Percentiles rank a stretch among this genome's conserved stretches.
Evolutionary conservation across 2,888 invertebrate genomes (phyloP).

Genomic region (Globia sparganii): DNA sequence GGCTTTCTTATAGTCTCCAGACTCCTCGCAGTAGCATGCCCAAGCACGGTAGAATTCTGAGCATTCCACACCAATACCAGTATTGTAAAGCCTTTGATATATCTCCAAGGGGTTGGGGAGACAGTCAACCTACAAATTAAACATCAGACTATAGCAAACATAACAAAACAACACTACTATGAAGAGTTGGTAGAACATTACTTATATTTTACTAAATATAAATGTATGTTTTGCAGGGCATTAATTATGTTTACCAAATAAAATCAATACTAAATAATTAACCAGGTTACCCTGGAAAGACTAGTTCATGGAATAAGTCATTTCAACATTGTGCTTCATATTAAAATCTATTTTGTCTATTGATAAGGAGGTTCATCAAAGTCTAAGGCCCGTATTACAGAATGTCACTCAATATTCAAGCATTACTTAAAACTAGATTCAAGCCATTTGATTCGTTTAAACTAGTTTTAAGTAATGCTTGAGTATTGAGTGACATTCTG

Average conservation of each 20-base stretch:
- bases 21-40: slow-evolving; percentile 96
- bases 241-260: not conserved
- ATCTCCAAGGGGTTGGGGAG: slow-evolving; percentile 94
- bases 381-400: too few species aligned
- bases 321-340: slow-evolving; percentile 1
- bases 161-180: not conserved
- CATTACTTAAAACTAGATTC: too few species aligned
- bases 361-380: not conserved
- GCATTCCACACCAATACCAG: slow-evolving; percentile 95
- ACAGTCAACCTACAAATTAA: slow-evolving; percentile 92
- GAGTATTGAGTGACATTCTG: too few species aligned
- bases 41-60: slow-evolving; percentile 97
- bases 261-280: not conserved
- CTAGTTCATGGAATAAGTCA: not conserved
- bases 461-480: too few species aligned
- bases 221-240: not conserved
- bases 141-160: not conserved
- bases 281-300: slow-evolving; percentile 13
- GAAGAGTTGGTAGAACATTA: not conserved
- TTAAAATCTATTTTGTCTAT: not conserved
- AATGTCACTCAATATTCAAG: too few species aligned
- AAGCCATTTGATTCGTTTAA: too few species aligned
- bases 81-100: slow-evolving; percentile 94
- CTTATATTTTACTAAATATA: not conserved
- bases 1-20: slow-evolving; percentile 95